Evolutionary conservation across 1,140 invertebrate genomes (phyloP), one percentile per base, ranked within the genome.

Genomic region (Plutomurus gul): DNA sequence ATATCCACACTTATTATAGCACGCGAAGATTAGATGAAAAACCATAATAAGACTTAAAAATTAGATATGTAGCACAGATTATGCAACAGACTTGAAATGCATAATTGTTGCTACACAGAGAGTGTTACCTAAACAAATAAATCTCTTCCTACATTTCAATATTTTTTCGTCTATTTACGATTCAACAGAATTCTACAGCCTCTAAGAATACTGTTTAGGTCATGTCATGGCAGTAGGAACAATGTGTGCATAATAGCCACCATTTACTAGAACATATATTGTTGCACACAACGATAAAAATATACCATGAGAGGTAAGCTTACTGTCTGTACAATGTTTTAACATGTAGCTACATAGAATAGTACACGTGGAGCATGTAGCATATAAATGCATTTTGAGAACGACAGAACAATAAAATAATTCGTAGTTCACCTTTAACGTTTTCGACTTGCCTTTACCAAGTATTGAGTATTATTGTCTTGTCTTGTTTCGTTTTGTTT

Each of bases 131-230:
- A 65, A 65, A 65, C 36, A 65, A 65, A 65, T 65, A 65, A 65
- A 65, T 65, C 56, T 65, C 56, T 65, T 65, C 56, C 56, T 65
- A 65, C 56, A 65, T 65, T 43, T 43, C 39, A 43, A n/a, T 43
- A 43, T 43, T 43, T 43, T 43, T 43, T 43, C n/a, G n/a, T n/a
- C n/a, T n/a, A n/a, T n/a, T n/a, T n/a, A n/a, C n/a, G n/a, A n/a
- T n/a, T n/a, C n/a, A n/a, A n/a, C n/a, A n/a, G n/a, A n/a, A n/a
- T n/a, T n/a, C n/a, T n/a, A n/a, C n/a, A n/a, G n/a, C n/a, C n/a
- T n/a, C n/a, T n/a, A n/a, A n/a, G n/a, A n/a, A n/a, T n/a, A n/a
- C n/a, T n/a, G n/a, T n/a, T n/a, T n/a, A n/a, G n/a, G n/a, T n/a
- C n/a, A n/a, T n/a, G n/a, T n/a, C n/a, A n/a, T n/a, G n/a, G n/a